These are phyloP conservation scores for Dioctria linearis DNA, from an alignment of 2,888 invertebrate species.

Conservation along the genomic window DNA sequence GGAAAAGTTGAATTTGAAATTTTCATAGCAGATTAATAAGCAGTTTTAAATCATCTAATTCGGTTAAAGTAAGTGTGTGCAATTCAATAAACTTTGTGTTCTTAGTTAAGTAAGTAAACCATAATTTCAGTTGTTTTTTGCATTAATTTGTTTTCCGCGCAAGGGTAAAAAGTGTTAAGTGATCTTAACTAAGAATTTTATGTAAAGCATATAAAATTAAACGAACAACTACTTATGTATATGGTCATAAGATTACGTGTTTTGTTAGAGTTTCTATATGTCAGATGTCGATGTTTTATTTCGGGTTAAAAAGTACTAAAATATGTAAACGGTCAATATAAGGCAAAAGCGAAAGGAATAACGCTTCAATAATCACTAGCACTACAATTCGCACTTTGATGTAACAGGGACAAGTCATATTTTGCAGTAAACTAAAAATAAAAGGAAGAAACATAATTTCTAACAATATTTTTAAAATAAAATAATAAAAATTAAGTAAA, in stretches of 20 bases:
- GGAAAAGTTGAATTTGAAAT: background rate
- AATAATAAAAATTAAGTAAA: background rate
- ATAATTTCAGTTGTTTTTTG: background rate
- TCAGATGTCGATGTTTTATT: conserved; percentile 25
- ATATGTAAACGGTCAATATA: conserved; percentile 45
- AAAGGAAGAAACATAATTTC: conserved; percentile 16
- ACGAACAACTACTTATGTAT: background rate
- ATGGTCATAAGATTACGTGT: background rate
- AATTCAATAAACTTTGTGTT: background rate
- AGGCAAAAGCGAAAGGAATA: conserved; percentile 55
- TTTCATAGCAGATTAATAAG: conserved; percentile 41
- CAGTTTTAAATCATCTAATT: conserved; percentile 40
- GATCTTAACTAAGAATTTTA: background rate
- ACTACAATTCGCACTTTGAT: conserved; percentile 60
- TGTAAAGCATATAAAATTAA: conserved; percentile 1
- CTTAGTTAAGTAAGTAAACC: background rate
- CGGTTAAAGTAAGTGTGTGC: conserved; percentile 28
- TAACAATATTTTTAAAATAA: background rate
- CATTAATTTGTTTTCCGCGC: background rate
- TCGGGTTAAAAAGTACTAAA: conserved; percentile 32
- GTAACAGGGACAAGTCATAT: conserved; percentile 53
- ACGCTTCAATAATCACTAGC: conserved; percentile 62
- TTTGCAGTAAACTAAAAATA: conserved; percentile 42
- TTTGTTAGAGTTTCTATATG: conserved; percentile 11
- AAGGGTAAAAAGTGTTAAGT: background rate